Evolutionary conservation across 2,888 invertebrate genomes (phyloP).

Genomic region (Gymnoscelis rufifasciata): DNA sequence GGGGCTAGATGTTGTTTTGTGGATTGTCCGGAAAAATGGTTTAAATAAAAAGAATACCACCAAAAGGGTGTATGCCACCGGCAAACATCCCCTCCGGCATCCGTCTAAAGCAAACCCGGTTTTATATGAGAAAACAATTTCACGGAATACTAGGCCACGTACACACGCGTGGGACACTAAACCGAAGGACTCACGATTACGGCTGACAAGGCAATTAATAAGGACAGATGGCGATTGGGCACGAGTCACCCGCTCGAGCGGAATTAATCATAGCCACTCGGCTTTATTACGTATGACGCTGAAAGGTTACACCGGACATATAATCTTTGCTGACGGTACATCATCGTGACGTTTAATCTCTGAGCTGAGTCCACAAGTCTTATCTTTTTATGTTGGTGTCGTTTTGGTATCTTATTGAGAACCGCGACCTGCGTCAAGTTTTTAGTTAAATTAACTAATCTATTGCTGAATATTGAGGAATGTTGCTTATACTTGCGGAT

Average conservation of each 20-base stretch:
- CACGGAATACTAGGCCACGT: slow-evolving; percentile 39
- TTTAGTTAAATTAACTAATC: too few species aligned
- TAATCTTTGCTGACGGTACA: background rate
- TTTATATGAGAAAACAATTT: slow-evolving; percentile 39
- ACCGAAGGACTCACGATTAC: slow-evolving; percentile 68
- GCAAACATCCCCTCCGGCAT: background rate
- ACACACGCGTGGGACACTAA: slow-evolving; percentile 46
- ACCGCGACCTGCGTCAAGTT: too few species aligned
- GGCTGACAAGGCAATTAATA: slow-evolving; percentile 77
- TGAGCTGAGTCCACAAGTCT: too few species aligned
- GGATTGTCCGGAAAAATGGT: too few species aligned
- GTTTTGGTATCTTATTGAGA: too few species aligned
- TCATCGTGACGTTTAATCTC: background rate
- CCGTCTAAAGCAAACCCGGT: slow-evolving; percentile 9
- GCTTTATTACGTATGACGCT: slow-evolving; percentile 45
- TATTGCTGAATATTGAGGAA: too few species aligned
- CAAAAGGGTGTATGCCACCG: too few species aligned
- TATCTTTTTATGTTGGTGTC: too few species aligned
- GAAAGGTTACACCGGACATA: background rate
- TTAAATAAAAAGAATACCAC: too few species aligned
- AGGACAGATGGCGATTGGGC: slow-evolving; percentile 77
- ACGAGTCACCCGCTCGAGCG: slow-evolving; percentile 71
- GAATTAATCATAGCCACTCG: slow-evolving; percentile 71
- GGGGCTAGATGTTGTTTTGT: too few species aligned
- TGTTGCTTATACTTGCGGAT: too few species aligned